phyloP scores from a whole-genome alignment of 2,113 vertebrate genomes.

The Gymnogyps californianus region DNA sequence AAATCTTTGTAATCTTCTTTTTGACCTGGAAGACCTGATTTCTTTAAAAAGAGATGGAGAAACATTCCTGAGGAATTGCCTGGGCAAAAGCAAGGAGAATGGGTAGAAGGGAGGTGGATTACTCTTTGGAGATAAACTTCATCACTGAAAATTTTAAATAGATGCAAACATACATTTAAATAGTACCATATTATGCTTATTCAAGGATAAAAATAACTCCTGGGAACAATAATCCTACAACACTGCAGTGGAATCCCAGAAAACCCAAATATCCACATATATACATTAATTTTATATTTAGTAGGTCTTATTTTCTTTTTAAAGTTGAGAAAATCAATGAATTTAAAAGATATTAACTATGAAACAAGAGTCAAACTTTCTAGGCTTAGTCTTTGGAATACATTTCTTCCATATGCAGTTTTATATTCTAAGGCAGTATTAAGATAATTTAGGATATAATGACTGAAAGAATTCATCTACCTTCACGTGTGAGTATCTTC shows the following conservation, averaged over 20 bases:
- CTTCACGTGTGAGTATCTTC: background rate
- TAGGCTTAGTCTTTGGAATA: background rate
- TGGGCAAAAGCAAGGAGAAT: background rate
- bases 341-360: background rate
- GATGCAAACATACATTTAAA: background rate
- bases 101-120: background rate
- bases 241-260: background rate
- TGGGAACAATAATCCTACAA: background rate
- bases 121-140: background rate
- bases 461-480: background rate
- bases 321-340: background rate
- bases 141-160: background rate
- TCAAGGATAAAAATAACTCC: background rate
- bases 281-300: background rate
- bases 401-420: background rate
- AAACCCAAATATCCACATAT: background rate
- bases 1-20: background rate
- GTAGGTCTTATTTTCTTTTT: background rate
- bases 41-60: background rate
- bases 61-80: background rate
- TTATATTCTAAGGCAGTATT: background rate
- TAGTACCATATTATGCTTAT: background rate
- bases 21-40: background rate
- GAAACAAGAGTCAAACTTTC: background rate
- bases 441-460: background rate